Evolutionary conservation across 2,797 vertebrate genomes (phyloP), one percentile per base, ranked within the genome.

Genomic region (Neostethus bicornis): DNA sequence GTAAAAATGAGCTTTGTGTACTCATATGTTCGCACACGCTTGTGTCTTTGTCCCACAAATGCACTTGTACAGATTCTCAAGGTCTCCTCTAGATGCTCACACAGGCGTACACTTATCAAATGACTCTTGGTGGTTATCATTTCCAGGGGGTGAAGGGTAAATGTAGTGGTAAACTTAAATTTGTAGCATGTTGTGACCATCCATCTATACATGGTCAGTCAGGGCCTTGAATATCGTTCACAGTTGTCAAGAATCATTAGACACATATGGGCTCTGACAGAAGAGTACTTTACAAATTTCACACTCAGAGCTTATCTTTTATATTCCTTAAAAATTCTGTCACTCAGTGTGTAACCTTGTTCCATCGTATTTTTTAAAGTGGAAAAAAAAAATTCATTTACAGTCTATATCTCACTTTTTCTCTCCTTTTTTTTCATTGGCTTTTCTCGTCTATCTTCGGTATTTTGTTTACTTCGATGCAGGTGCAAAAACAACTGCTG

Each of bases 81-180:
- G 83, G 86, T 80, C 79, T 77, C 42, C n/a, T 41, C 17, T 76
- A 66, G 64, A 77, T 56, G 48, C 11, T 61, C 73, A 64, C 26
- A 54, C 49, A 56, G 45, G 42, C 14, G 14, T 38, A 51, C 63
- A 69, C 80, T 78, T 65, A 73, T 86, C 78, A 83, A 76, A 81
- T 72, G 67, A 72, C 48, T 72, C 78, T 69, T 37, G 28, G 61
- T 42, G 10, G 75, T 75, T 75, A 84, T 79, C 53, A 70, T 72
- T 72, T 77, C 74, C 65, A 46, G 23, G 14, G 59, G 66, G 73
- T 80, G 75, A 81, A 80, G 84, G 78, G 70, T 72, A 81, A 73
- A 66, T 70, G 74, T 77, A 72, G 55, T 66, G 61, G 83, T 76
- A 80, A 72, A 72, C 59, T 75, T 68, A 77, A 78, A 80, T 56